Base-by-base conservation (phyloP, 2,113 vertebrate genomes). In the Azemiops feae region DNA sequence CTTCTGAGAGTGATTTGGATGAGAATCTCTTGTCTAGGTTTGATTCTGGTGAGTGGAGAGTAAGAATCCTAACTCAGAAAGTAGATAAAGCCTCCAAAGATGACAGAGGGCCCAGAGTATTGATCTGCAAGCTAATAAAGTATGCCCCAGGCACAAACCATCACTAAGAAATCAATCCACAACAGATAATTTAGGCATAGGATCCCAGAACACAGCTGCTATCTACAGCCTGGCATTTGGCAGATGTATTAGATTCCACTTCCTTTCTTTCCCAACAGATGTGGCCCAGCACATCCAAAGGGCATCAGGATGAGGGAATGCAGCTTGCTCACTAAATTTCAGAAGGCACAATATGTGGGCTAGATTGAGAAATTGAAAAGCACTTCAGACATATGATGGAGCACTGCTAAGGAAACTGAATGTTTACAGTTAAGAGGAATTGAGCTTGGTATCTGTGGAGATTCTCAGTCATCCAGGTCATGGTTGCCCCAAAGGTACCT, bases 1-100 rank as follows among this genome's bases (percentile, higher is more conserved):
- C 97, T 0, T 98, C 97, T 0, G 97, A 98, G 95, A 97, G 97
- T 39, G 97, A 98, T 55, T 96, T 96, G 0, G 96, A 97, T 0
- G 97, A 97, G 87, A 95, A 92, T 55, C 92, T 97, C 9, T 18
- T 94, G 9, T 81, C 94, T 2, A 92, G 94, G 30, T 94, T 95
- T 0, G 96, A 97, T 85, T 92, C 95, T 96, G 97, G 97, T 98
- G 92, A 50, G 81, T 58, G 23, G 5, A 30, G 23, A 30, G 43
- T 45, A 14, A 20, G 89, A 22, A n/a, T 50, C 60, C 57, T 64
- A 69, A 20, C 43, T 50, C 16, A 30, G n/a, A 43, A 89, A 39
- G 25, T 10, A 69, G 7, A 47, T n/a, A 52, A 34, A 43, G n/a
- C 8, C 53, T 52, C 87, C 9, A 22, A 39, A 89, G 27, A 55